Conservation (phyloP, 1,140 invertebrate species). For the Drosophila sproati region DNA sequence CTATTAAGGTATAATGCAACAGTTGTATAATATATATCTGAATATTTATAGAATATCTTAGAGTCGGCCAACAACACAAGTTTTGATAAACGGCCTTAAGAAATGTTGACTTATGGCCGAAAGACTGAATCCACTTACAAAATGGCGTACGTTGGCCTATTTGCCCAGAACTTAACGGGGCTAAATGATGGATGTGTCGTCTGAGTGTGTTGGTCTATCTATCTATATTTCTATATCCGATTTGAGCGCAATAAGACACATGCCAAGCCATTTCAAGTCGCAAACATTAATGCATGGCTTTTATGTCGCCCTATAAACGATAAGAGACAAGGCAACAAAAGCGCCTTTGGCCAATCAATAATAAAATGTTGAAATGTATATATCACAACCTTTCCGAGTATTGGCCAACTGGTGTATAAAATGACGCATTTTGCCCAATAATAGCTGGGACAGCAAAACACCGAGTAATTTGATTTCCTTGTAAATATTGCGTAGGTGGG, state of each 20-base stretch:
- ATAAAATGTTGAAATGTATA: constrained; percentile 24
- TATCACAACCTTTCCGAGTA: not conserved
- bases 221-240: constrained; percentile 7
- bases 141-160: constrained; percentile 4
- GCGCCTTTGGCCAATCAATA: constrained; percentile 37
- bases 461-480: not conserved
- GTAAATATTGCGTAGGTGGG: not conserved
- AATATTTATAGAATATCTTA: not conserved
- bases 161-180: constrained; percentile 19
- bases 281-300: constrained; percentile 35
- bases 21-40: not conserved
- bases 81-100: not conserved
- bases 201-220: not conserved
- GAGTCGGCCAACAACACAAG: not conserved
- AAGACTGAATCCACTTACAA: not conserved
- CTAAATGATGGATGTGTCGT: constrained; percentile 18
- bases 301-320: constrained; percentile 33
- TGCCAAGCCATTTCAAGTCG: constrained; percentile 26
- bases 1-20: not conserved
- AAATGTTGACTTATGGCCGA: not conserved
- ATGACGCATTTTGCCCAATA: constrained; percentile 18
- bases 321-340: constrained; percentile 21
- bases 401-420: constrained; percentile 7
- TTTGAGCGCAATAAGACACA: constrained; percentile 40
- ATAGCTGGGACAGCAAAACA: not conserved